These are phyloP conservation scores for Triplophysa dalaica DNA, from an alignment of 2,113 vertebrate genomes.

Conservation along the genomic window DNA sequence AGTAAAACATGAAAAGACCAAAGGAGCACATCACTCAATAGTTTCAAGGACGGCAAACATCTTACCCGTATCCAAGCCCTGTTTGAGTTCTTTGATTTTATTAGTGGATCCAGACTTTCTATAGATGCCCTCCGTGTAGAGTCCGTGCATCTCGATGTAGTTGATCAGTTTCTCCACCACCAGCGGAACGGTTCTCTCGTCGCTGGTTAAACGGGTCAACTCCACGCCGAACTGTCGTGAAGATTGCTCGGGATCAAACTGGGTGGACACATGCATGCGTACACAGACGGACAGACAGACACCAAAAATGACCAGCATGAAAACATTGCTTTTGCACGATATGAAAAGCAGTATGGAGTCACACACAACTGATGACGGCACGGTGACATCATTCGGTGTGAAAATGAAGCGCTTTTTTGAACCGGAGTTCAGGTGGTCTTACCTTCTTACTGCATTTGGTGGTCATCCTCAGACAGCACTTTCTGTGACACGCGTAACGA, in stretches of 20 bases:
- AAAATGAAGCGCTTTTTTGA: too few relatives aligned
- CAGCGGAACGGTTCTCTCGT: conserved; percentile 88
- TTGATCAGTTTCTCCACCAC: conserved; percentile 97
- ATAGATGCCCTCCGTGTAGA: conserved; percentile 98
- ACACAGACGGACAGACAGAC: background rate
- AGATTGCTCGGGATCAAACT: conserved; percentile 92
- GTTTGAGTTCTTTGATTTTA: conserved; percentile 95
- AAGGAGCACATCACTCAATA: too few relatives aligned
- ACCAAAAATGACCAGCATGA: background rate
- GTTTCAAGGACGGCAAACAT: conserved; percentile 39
- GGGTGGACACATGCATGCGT: conserved; percentile 46
- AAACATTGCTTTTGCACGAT: background rate
- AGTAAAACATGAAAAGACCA: too few relatives aligned
- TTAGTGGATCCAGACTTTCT: conserved; percentile 95
- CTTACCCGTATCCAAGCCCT: conserved; percentile 92
- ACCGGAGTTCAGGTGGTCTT: conserved; percentile 48
- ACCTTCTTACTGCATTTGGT: conserved; percentile 97
- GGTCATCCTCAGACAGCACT: conserved; percentile 92
- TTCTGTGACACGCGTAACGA: conserved; percentile 95
- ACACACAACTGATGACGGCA: conserved; percentile 7
- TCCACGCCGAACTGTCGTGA: conserved; percentile 94
- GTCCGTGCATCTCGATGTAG: conserved; percentile 98
- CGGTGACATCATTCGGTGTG: background rate
- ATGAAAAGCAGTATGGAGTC: background rate
- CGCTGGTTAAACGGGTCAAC: conserved; percentile 88